A percentile compares a stretch with the other conserved stretches of the same genome.
These are phyloP conservation scores for Penelope pileata DNA, from an alignment of 2,113 vertebrate genomes.

Conservation along the genomic window DNA sequence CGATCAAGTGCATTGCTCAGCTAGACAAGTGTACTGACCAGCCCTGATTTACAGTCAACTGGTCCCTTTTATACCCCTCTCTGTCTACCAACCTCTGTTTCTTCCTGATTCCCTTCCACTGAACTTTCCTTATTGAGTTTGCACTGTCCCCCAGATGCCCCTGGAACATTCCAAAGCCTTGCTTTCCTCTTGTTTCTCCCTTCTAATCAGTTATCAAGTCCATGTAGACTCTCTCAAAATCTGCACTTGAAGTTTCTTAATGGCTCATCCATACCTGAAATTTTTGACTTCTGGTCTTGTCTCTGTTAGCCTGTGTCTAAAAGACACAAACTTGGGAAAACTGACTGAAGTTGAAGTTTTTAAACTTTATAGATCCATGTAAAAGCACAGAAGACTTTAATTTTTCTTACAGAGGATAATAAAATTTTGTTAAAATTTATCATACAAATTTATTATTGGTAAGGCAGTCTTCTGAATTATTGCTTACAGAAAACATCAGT, in stretches of 20 bases:
- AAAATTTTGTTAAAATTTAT: not conserved
- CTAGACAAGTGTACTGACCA: not conserved
- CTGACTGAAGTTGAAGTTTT: not conserved
- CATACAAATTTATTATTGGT: not conserved
- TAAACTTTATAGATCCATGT: not conserved
- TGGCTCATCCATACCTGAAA: not conserved
- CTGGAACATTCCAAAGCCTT: not conserved
- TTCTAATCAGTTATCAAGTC: not conserved
- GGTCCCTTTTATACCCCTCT: not conserved
- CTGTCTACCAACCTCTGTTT: not conserved
- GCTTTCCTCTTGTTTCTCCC: rapidly evolving
- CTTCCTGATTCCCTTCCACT: not conserved
- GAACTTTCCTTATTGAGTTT: not conserved
- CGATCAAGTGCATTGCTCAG: not conserved
- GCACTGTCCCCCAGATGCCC: rapidly evolving
- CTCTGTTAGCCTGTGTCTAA: not conserved
- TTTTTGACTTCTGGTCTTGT: not conserved
- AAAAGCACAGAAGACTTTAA: not conserved
- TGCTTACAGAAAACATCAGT: not conserved
- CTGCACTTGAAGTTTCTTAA: not conserved
- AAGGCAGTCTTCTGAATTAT: not conserved
- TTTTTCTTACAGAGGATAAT: not conserved
- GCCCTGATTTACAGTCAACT: not conserved
- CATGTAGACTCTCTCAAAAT: not conserved
- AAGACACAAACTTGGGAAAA: not conserved